Base-by-base conservation (phyloP, 1,140 invertebrate species). In the Neodiprion fabricii region DNA sequence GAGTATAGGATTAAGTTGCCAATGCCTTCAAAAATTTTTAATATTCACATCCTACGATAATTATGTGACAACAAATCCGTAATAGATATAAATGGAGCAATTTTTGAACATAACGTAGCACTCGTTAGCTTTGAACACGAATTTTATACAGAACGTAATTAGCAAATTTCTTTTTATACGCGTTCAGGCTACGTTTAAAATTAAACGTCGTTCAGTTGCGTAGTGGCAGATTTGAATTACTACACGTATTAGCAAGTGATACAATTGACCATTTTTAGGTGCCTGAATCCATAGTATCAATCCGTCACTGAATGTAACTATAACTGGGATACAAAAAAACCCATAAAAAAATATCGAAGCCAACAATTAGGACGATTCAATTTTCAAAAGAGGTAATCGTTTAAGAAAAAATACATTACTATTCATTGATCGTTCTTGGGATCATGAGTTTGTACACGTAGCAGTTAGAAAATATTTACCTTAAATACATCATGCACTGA, bases 11-110 rank as follows among this genome's bases (percentile, higher is more conserved):
- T 69, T 69, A 69, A 79, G 80, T 86, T 86, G 85, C 83, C 85
- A 82, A 86, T 87, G 83, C 81, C 82, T 86, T 86, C 76, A 85
- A 84, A 85, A 83, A 61, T 61, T 61, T 84, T 82, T 74, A 80
- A 77, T 73, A 73, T 71, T 70, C 21, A 61, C 53, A 48, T 75
- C 73, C 48, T 61, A 79, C 28, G 67, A 74, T 75, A 28, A 81
- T 79, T 72, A 71, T 80, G 66, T 75, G 78, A 77, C 74, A 53
- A 76, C 76, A 40, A 40, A 40, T 40, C 28, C 28, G 2, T 40
- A 40, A 40, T 5, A 40, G 28, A 40, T 40, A 40, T 40, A 40
- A 40, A 40, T 40, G 28, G 28, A 40, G 28, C 28, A 40, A 40
- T 40, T 40, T 40, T 40, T 1, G 28, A 40, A 40, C 28, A 40